These are phyloP conservation scores for Callorhinus ursinus DNA, from an alignment of 2,113 vertebrate species.

Conservation along the genomic window DNA sequence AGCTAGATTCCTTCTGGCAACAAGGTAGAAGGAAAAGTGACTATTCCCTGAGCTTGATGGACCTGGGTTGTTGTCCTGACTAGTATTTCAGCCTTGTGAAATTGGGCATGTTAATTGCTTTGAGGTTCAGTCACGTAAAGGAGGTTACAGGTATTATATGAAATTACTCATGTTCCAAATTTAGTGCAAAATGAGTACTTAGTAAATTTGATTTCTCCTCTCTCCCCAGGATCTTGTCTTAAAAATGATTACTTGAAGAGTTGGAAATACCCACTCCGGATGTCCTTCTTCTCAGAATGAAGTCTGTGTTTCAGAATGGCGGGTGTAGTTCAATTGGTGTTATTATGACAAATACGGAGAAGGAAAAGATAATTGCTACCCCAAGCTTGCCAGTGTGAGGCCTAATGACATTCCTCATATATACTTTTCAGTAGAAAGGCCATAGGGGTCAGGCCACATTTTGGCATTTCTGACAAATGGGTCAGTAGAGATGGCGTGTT, in stretches of 20 bases:
- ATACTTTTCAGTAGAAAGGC: neutral
- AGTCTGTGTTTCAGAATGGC: neutral
- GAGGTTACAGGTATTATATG: neutral
- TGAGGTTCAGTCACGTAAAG: neutral
- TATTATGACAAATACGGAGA: neutral
- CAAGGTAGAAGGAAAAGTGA: neutral
- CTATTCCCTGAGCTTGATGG: neutral
- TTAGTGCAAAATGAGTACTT: neutral
- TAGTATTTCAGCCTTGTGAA: neutral
- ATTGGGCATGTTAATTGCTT: neutral
- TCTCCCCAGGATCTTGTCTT: neutral
- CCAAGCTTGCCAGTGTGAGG: neutral
- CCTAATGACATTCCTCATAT: neutral
- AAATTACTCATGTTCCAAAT: neutral
- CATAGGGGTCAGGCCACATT: neutral
- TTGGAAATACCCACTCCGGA: neutral
- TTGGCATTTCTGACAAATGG: constrained; percentile 30
- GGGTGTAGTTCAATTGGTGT: neutral
- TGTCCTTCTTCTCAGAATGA: neutral
- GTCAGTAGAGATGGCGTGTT: neutral
- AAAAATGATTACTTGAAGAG: neutral
- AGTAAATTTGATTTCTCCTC: neutral
- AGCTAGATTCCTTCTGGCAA: neutral
- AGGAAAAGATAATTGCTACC: neutral
- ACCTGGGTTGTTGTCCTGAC: neutral